Conservation (phyloP, 2,888 invertebrate species). For the Altica lythri region DNA sequence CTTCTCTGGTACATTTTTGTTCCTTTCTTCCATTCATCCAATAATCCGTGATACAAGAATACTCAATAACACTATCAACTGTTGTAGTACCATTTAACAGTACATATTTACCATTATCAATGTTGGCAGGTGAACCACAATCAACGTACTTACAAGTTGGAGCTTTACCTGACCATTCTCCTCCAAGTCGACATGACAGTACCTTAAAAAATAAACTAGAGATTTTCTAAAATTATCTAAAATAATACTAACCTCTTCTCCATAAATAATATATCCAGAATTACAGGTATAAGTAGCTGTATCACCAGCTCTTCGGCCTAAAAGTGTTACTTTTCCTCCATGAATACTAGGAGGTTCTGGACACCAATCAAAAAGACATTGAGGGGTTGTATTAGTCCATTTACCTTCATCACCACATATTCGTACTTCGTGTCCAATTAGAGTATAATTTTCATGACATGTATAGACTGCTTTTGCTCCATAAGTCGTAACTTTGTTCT, state of each 20-base stretch:
- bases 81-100: conserved; percentile 81
- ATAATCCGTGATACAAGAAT: conserved; percentile 80
- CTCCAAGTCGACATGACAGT: conserved; percentile 82
- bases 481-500: conserved; percentile 76
- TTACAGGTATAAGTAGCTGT: conserved; percentile 81
- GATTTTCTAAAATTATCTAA: too few relatives aligned
- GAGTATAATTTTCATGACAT: conserved; percentile 84
- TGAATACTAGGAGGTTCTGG: conserved; percentile 79
- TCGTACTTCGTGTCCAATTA: conserved; percentile 74
- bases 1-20: conserved; percentile 78
- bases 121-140: conserved; percentile 80
- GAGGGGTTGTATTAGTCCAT: conserved; percentile 80
- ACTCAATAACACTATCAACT: conserved; percentile 77
- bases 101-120: conserved; percentile 74
- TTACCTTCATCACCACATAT: conserved; percentile 74
- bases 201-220: conserved; percentile 59
- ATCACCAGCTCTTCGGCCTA: conserved; percentile 79
- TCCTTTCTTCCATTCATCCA: conserved; percentile 76
- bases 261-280: conserved; percentile 82
- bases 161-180: conserved; percentile 79
- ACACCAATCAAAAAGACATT: conserved; percentile 87
- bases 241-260: conserved; percentile 56
- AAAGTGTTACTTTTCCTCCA: conserved; percentile 73
- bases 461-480: conserved; percentile 77
- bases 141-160: conserved; percentile 86